Base-by-base conservation (phyloP, 2,113 vertebrate species). In the Brienomyrus longianalis region DNA sequence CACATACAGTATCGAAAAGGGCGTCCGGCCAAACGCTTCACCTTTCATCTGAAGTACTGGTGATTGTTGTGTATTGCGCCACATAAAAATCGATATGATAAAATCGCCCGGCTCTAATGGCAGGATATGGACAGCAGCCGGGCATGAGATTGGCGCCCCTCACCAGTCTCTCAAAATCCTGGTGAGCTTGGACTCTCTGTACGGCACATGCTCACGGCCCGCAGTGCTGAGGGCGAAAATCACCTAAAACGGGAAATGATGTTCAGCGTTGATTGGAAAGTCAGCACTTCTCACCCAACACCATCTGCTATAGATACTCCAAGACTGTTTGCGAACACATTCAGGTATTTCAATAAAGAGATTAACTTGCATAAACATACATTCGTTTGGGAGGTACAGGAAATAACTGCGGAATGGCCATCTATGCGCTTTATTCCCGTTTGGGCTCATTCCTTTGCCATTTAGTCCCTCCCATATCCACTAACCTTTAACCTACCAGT, bases 141-240 rank as follows among this genome's bases (percentile, higher is more conserved):
- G 85, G 27, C 19, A 31, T 52, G 85, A 21, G 43, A 45, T 15
- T 54, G 47, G 59, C 3, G 66, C n/a, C 35, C 9, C 91, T 92
- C 88, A 94, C 93, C 93, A 93, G 90, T 93, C 93, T 89, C 91
- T 92, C 83, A 94, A 85, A 86, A 92, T 91, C 50, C 93, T 90
- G 48, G 93, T 94, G 83, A 93, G 92, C 89, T 94, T 94, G 74
- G 93, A 94, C 90, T 94, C 93, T 91, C 93, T 90, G 91, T 94
- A 94, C 13, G 93, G 93, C 31, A 94, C 80, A 31, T 94, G 93
- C 35, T 93, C 93, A 31, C 89, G 91, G 47, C 91, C 92, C 35
- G 83, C 48, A 31, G 88, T 91, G 54, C 92, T 91, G n/a, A 94
- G 91, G 51, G 93, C 93, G 90, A 93, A 94, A 89, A 94, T 93